Conservation (phyloP, 2,888 invertebrate genomes). For the Nysson spinosus region DNA sequence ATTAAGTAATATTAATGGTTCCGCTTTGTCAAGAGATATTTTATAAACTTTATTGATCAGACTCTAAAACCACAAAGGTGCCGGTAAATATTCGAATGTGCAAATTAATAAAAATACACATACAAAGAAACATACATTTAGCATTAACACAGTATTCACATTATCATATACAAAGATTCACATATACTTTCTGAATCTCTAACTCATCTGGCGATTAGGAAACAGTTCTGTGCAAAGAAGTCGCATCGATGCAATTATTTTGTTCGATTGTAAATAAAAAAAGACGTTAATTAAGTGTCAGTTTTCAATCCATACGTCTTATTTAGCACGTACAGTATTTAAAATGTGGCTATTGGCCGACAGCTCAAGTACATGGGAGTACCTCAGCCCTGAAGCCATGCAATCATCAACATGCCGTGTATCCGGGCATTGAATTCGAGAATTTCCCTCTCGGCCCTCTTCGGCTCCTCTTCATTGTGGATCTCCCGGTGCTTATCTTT, state of each 20-base stretch:
- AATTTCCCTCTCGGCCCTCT: constrained; percentile 43
- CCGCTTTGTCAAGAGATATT: too few species aligned
- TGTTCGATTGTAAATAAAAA: background rate
- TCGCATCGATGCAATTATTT: background rate
- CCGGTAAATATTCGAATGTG: too few species aligned
- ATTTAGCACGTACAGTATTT: constrained; percentile 20
- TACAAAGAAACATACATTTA: too few species aligned
- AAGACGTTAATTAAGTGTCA: background rate
- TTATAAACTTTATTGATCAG: too few species aligned
- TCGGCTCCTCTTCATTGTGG: constrained; percentile 38
- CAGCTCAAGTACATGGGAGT: constrained; percentile 45
- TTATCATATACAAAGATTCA: too few species aligned
- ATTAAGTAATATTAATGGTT: too few species aligned
- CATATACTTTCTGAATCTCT: too few species aligned
- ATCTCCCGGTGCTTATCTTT: constrained; percentile 28
- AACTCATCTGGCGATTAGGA: too few species aligned
- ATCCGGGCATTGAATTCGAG: constrained; percentile 72
- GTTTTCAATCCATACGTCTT: background rate
- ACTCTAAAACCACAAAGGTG: too few species aligned
- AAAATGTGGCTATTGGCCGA: constrained; percentile 19
- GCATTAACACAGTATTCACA: too few species aligned
- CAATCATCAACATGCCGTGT: constrained; percentile 67
- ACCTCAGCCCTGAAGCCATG: constrained; percentile 40
- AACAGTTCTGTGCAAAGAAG: too few species aligned
- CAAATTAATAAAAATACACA: too few species aligned